phyloP scores from a whole-genome alignment of 2,797 vertebrate genomes.

The Karalla daura region DNA sequence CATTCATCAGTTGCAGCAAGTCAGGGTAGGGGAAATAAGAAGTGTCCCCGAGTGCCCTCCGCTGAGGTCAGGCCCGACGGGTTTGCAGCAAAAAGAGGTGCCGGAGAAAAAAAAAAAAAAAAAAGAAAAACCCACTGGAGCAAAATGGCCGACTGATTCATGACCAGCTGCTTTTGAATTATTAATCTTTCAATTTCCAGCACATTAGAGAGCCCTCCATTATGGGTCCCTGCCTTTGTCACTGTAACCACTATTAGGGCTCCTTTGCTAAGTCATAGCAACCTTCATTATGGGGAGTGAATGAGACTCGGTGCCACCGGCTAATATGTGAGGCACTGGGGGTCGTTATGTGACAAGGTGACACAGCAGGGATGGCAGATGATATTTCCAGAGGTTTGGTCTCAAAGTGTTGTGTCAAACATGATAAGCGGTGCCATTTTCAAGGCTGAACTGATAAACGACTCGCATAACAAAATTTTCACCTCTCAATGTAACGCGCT shows the following conservation, averaged over 20 bases:
- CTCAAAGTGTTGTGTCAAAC: conserved; percentile 60
- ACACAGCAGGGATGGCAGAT: conserved; percentile 69
- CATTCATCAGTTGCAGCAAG: conserved; percentile 48
- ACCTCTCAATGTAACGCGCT: conserved; percentile 37
- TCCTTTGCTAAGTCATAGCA: conserved; percentile 75
- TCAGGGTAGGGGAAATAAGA: neutral
- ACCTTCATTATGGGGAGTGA: conserved; percentile 71
- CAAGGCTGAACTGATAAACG: conserved; percentile 56
- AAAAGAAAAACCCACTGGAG: too few relatives aligned
- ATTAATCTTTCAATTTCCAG: conserved; percentile 95
- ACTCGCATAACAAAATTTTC: conserved; percentile 35
- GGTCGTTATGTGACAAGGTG: conserved; percentile 66
- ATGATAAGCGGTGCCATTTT: conserved; percentile 61
- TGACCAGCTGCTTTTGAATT: conserved; percentile 91
- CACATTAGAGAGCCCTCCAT: conserved; percentile 87
- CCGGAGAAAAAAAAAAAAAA: conserved; percentile 66
- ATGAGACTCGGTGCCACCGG: conserved; percentile 66
- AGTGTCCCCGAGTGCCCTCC: conserved; percentile 52
- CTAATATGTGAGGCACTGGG: conserved; percentile 35
- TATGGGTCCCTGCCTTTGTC: conserved; percentile 79
- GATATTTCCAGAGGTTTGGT: conserved; percentile 71
- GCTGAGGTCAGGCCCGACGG: conserved; percentile 66
- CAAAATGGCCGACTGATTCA: conserved; percentile 88
- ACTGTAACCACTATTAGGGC: conserved; percentile 75
- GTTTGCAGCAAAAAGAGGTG: conserved; percentile 54